A percentile compares a stretch with the other conserved stretches of the same genome.
Conservation (phyloP, 2,797 vertebrate genomes). For the Microctenopoma steveboyesi region DNA sequence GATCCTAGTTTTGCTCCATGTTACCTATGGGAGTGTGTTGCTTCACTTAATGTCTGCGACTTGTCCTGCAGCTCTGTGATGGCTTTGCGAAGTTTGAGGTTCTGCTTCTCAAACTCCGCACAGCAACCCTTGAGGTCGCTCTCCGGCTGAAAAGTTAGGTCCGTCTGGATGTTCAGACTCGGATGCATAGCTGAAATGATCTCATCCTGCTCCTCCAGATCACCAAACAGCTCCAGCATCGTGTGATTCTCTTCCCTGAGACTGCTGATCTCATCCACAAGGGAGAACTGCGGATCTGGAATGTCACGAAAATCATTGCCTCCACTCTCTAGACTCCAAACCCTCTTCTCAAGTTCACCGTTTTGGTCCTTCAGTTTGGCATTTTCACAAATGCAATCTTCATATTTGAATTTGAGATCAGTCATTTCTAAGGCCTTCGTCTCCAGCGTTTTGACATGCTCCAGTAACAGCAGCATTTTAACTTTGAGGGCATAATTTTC, state of each 20-base stretch:
- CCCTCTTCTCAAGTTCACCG: constrained; percentile 63
- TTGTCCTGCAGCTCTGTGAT: constrained; percentile 74
- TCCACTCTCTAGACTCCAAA: constrained; percentile 67
- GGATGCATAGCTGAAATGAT: constrained; percentile 44
- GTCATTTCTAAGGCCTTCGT: constrained; percentile 43
- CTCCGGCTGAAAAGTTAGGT: constrained; percentile 24
- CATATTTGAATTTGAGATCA: constrained; percentile 53
- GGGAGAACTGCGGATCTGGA: constrained; percentile 24
- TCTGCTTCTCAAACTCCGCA: constrained; percentile 72
- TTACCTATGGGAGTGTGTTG: constrained; percentile 81
- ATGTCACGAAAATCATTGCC: constrained; percentile 58
- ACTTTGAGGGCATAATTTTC: constrained; percentile 78
- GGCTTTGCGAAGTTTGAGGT: constrained; percentile 65
- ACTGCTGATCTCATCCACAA: constrained; percentile 72
- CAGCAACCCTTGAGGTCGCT: constrained; percentile 65
- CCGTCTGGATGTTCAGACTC: constrained; percentile 35
- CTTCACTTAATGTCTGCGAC: constrained; percentile 63
- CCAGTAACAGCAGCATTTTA: constrained; percentile 65
- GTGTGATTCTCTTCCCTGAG: constrained; percentile 71
- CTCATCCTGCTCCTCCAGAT: constrained; percentile 81
- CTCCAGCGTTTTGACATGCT: constrained; percentile 69
- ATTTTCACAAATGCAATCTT: constrained; percentile 76
- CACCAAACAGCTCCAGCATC: constrained; percentile 74
- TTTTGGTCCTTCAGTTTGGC: constrained; percentile 69
- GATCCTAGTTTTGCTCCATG: constrained; percentile 44